Evolutionary conservation across 2,888 invertebrate genomes (phyloP).

Genomic region (Drosophila setosimentum): DNA sequence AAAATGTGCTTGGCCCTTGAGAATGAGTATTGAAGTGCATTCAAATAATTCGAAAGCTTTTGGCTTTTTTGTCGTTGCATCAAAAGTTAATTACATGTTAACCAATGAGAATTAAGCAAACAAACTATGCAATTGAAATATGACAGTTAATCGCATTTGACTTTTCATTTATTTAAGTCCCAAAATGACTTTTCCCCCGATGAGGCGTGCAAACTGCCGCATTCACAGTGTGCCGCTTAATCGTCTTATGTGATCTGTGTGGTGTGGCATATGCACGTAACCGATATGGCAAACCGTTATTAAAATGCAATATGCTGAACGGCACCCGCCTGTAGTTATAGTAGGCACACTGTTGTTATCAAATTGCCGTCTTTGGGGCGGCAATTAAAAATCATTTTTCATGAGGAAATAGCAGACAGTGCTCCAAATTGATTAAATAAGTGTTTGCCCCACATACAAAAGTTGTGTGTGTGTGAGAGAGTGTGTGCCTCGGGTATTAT

Average conservation of each 20-base stretch:
- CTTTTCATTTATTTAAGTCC: constrained; percentile 29
- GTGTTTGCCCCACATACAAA: not conserved
- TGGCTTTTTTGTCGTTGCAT: not conserved
- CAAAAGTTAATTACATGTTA: not conserved
- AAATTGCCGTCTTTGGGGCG: constrained; percentile 20
- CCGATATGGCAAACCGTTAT: constrained; percentile 52
- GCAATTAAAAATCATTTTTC: constrained; percentile 77
- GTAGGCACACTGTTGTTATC: constrained; percentile 55
- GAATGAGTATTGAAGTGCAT: not conserved
- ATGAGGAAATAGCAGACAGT: constrained; percentile 62
- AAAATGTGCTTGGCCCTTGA: not conserved
- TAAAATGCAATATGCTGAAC: constrained; percentile 67
- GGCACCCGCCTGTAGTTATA: constrained; percentile 47
- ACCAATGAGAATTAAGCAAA: not conserved
- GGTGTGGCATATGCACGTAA: constrained; percentile 54
- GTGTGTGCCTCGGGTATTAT: constrained; percentile 37
- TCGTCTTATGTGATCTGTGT: constrained; percentile 56
- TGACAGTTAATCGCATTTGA: not conserved
- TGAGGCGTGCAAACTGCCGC: constrained; percentile 46
- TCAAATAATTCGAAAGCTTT: not conserved
- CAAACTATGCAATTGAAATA: constrained; percentile 33
- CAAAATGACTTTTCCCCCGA: constrained; percentile 21
- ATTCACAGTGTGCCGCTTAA: constrained; percentile 20
- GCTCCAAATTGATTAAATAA: constrained; percentile 68
- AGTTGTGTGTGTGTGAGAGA: not conserved